A percentile compares a stretch with the other conserved stretches of the same genome.
These are phyloP conservation scores for Parthenolecanium corni DNA, from an alignment of 2,888 invertebrate species.

Conservation along the genomic window DNA sequence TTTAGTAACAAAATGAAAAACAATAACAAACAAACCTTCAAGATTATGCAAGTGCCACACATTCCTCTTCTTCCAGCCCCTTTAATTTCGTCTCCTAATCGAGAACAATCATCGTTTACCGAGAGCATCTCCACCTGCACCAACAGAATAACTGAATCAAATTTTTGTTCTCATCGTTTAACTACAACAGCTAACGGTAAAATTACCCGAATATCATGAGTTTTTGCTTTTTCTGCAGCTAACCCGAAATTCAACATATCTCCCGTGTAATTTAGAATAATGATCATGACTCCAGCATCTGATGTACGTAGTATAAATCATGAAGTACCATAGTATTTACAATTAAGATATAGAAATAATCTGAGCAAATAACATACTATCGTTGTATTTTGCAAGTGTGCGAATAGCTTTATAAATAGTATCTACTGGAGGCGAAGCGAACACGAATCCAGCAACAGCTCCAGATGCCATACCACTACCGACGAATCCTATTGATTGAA, in stretches of 20 bases:
- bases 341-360: too few relatives aligned
- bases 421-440: slow-evolving; percentile 62
- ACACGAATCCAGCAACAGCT: slow-evolving; percentile 61
- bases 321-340: background rate
- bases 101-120: slow-evolving; percentile 59
- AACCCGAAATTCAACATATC: slow-evolving; percentile 71
- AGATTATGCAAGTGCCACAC: slow-evolving; percentile 50
- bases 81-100: slow-evolving; percentile 39
- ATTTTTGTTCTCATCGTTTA: too few relatives aligned
- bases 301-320: too few relatives aligned
- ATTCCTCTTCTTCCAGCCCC: slow-evolving; percentile 54
- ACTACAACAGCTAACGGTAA: too few relatives aligned
- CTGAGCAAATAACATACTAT: slow-evolving; percentile 43
- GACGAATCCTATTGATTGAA: slow-evolving; percentile 50
- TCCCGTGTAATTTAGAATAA: slow-evolving; percentile 65
- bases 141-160: background rate
- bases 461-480: slow-evolving; percentile 70
- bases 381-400: slow-evolving; percentile 46
- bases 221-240: slow-evolving; percentile 60
- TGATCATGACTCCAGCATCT: slow-evolving; percentile 53
- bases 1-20: too few relatives aligned
- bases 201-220: slow-evolving; percentile 41
- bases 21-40: slow-evolving; percentile 40
- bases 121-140: slow-evolving; percentile 42
- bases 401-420: slow-evolving; percentile 54